Evolutionary conservation across 2,888 invertebrate genomes (phyloP), one percentile per base, ranked within the genome.

Genomic region (Chaetoderma sp.): DNA sequence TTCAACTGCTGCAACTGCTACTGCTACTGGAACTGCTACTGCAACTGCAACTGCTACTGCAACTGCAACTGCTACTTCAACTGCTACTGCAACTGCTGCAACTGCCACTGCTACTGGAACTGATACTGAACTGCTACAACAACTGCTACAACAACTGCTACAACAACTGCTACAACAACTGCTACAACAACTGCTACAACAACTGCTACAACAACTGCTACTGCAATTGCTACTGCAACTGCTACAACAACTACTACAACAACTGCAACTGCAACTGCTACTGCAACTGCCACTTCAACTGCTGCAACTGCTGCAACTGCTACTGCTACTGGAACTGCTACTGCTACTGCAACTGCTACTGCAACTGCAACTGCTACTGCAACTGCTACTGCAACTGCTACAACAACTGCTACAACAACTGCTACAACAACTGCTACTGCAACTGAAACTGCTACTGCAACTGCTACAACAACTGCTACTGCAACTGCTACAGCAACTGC

Each of bases 81-180:
- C 59, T 59, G 49, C 59, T 28, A 59, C 59, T 27, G 54, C 59
- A 21, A 52, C 59, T 52, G 30, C 59, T 59, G 21, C 59, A 27
- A 28, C 52, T 59, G 27, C 59, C 21, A 33, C 59, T 23, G 30
- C 59, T 59, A 52, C 52, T 55, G 27, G 13, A 13, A 6, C 54
- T 55, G 54, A 8, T 56, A 13, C 59, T n/a, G n/a, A n/a, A n/a
- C n/a, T 56, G 30, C 54, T 59, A n/a, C 59, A 16, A 27, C 54
- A 8, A 8, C 18, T 21, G 8, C 21, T 21, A 18, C 52, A 25
- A 13, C 59, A 27, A 52, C 59, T 59, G 30, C 52, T 55, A 18
- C 61, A 30, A 42, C 61, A 45, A 57, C 61, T 57, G 36, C 61
- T 61, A 59, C 61, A 45, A 28, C 61, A 58, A 39, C 61, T 61